Conservation (phyloP, 2,888 invertebrate species). For the Neoitamus cyanurus region DNA sequence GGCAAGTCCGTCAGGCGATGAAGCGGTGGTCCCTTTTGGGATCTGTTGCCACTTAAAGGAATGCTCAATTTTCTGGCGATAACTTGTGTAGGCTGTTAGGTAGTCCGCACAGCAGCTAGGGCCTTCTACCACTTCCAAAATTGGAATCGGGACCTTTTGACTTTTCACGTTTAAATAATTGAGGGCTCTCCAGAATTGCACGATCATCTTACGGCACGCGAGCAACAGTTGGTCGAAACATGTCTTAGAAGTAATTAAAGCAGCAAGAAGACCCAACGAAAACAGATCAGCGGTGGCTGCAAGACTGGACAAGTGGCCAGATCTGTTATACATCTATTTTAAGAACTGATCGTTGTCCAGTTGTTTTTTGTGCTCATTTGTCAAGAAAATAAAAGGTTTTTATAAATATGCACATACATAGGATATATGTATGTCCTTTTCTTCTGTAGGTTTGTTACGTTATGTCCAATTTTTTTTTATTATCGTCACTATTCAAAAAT, state of each 20-base stretch:
- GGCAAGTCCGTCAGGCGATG: background rate
- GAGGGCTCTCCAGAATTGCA: constrained; percentile 20
- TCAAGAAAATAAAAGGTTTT: too few relatives aligned
- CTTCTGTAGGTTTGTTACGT: too few relatives aligned
- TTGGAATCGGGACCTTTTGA: constrained; percentile 3
- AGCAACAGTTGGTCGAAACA: constrained; percentile 56
- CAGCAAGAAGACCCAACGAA: background rate
- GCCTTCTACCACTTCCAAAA: background rate
- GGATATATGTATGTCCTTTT: too few relatives aligned
- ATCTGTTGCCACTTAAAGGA: background rate
- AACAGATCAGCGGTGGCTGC: background rate
- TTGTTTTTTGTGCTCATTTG: background rate
- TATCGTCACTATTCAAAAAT: background rate
- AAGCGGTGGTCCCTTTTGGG: background rate
- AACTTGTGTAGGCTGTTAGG: constrained; percentile 9
- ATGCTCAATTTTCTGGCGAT: constrained; percentile 7
- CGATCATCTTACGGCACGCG: constrained; percentile 56
- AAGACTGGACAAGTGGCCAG: background rate
- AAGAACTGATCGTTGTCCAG: background rate
- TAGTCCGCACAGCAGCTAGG: background rate
- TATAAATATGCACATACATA: too few relatives aligned
- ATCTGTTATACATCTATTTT: background rate
- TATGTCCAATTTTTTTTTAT: too few relatives aligned
- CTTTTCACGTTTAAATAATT: constrained; percentile 33
- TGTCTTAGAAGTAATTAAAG: constrained; percentile 37